These are phyloP conservation scores for Alloplasta piceator DNA, from an alignment of 2,888 invertebrate genomes.

Conservation along the genomic window DNA sequence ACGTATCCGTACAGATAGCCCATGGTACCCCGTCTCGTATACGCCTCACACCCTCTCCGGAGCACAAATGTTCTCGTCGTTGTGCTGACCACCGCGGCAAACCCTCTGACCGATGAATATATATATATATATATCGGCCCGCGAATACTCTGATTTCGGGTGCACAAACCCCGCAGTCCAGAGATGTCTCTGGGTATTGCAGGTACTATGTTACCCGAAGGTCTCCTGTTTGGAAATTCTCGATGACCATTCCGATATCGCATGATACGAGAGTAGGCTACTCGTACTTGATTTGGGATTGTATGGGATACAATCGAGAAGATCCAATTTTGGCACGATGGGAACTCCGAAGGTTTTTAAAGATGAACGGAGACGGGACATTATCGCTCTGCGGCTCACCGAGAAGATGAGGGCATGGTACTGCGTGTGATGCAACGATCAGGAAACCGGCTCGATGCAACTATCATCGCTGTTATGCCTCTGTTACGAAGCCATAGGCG, in stretches of 20 bases:
- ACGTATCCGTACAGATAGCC: slow-evolving; percentile 77
- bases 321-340: neutral
- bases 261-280: slow-evolving; percentile 9
- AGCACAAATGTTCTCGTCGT: slow-evolving; percentile 48
- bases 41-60: slow-evolving; percentile 17
- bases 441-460: slow-evolving; percentile 36
- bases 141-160: slow-evolving; percentile 53
- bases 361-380: slow-evolving; percentile 33
- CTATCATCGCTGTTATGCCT: slow-evolving; percentile 14
- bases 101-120: slow-evolving; percentile 42
- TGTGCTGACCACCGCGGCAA: slow-evolving; percentile 54
- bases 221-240: slow-evolving; percentile 42
- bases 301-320: no score
- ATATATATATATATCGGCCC: slow-evolving; percentile 19
- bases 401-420: slow-evolving; percentile 26
- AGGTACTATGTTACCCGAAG: slow-evolving; percentile 41
- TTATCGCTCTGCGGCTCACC: slow-evolving; percentile 39
- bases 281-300: neutral
- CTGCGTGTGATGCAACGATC: slow-evolving; percentile 34
- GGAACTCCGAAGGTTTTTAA: neutral
- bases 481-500: slow-evolving; percentile 38
- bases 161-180: slow-evolving; percentile 23
- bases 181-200: slow-evolving; percentile 38
- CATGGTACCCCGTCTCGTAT: slow-evolving; percentile 51
- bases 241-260: slow-evolving; percentile 23